A percentile compares a stretch with the other conserved stretches of the same genome.
phyloP scores from a whole-genome alignment of 2,888 invertebrate species.

The Agonopterix subpropinquella region DNA sequence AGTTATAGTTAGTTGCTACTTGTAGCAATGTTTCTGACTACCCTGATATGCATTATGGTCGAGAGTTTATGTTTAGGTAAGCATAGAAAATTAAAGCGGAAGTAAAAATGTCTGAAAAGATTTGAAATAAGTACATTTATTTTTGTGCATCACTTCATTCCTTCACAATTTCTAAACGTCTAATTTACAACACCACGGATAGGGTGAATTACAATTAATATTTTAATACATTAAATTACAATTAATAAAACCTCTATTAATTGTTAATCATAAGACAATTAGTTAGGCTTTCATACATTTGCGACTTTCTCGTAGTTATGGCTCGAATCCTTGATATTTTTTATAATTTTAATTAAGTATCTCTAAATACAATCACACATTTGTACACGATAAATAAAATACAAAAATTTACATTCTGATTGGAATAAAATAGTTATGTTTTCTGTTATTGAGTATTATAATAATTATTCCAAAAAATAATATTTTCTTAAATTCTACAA shows the following conservation, averaged over 20 bases:
- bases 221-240: constrained; percentile 31
- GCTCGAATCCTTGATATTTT: constrained; percentile 56
- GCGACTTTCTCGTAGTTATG: constrained; percentile 33
- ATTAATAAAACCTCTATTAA: constrained; percentile 26
- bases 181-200: constrained; percentile 59
- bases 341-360: constrained; percentile 22
- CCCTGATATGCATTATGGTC: too few relatives aligned
- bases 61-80: too few relatives aligned
- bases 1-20: too few relatives aligned
- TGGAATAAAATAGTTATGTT: constrained; percentile 2
- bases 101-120: constrained; percentile 13
- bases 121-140: constrained; percentile 65
- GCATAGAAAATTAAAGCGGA: background rate
- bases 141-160: constrained; percentile 66
- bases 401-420: constrained; percentile 1
- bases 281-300: constrained; percentile 50
- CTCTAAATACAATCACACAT: constrained; percentile 10
- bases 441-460: constrained; percentile 4
- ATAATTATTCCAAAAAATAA: too few relatives aligned
- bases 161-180: constrained; percentile 50
- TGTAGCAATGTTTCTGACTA: too few relatives aligned
- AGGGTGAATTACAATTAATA: constrained; percentile 35
- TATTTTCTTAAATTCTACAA: too few relatives aligned
- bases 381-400: constrained; percentile 27
- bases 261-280: constrained; percentile 67